phyloP scores from a whole-genome alignment of 2,888 invertebrate species.

The Zygogramma bicolorata region DNA sequence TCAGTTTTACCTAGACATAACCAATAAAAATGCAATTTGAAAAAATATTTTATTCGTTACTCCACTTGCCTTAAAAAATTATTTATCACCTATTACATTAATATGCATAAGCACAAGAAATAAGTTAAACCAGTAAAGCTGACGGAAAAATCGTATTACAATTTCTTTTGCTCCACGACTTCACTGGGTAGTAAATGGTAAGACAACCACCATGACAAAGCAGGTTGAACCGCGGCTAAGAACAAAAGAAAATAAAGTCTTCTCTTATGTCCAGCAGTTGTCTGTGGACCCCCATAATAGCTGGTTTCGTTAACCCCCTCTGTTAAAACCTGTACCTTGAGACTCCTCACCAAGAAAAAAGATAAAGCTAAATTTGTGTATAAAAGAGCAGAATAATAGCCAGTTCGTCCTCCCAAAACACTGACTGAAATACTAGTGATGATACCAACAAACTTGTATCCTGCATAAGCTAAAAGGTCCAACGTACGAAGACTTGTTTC shows the following conservation, averaged over 20 bases:
- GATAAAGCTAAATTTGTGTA: slow-evolving; percentile 88
- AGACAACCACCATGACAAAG: slow-evolving; percentile 96
- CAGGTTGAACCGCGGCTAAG: slow-evolving; percentile 88
- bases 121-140: slow-evolving; percentile 5
- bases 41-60: slow-evolving; percentile 20
- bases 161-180: neutral
- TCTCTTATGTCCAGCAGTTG: slow-evolving; percentile 81
- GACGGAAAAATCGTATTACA: neutral
- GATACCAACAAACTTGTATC: slow-evolving; percentile 96
- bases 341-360: slow-evolving; percentile 91
- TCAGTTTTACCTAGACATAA: too few species aligned
- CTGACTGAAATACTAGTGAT: slow-evolving; percentile 81
- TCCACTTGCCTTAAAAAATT: slow-evolving; percentile 13
- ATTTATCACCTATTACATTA: neutral
- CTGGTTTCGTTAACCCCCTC: slow-evolving; percentile 66
- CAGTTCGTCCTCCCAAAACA: slow-evolving; percentile 78
- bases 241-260: slow-evolving; percentile 92
- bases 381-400: slow-evolving; percentile 82
- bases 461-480: slow-evolving; percentile 93
- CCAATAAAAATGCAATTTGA: too few species aligned
- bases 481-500: slow-evolving; percentile 87
- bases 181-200: slow-evolving; percentile 72
- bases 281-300: slow-evolving; percentile 45
- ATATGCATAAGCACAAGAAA: neutral
- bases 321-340: slow-evolving; percentile 87